Base-by-base conservation (phyloP, 2,888 invertebrate genomes). In the Drosophila melanosoma region DNA sequence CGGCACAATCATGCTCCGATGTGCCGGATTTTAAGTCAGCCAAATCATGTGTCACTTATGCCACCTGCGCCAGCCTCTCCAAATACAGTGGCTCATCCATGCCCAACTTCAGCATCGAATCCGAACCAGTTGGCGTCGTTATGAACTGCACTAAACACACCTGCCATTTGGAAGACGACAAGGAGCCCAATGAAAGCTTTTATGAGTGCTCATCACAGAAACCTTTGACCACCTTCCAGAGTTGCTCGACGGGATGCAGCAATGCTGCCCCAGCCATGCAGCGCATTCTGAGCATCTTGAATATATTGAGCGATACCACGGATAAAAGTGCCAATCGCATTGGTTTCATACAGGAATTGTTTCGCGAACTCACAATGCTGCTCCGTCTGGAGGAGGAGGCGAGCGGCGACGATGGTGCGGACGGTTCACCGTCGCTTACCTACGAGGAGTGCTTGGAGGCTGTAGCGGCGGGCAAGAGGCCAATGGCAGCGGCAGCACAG, bases 361-460 rank as follows among this genome's bases (percentile, higher is more conserved):
- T 90, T 15, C 65, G 68, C 7, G 87, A 87, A 20, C 12, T 87
- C 1, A 78, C 82, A 0, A 3, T 59, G 1, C 36, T 87, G 52
- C 42, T 89, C 11, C 72, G 79, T 15, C 23, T 45, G 11, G 86
- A 85, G 7, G 64, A 52, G 7, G 75, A 79, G 20, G 75, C 76
- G 1, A 42, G 32, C 6, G 71, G 38, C 10, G 66, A 74, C n/a
- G 8, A 42, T 5, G 17, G 15, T 45, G 1, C 23, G 4, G 8
- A 2, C 23, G 45, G 15, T 45, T 45, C 45, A 15, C 7, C 23
- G 4, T 32, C 45, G 0, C 26, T 60, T 8, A 32, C 59, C 0
- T 77, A 67, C 17, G 72, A 85, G 12, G 81, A 87, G 6, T 85
- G 85, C 56, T 78, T 89, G 35, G 48, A 73, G 23, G 59, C 72